Conservation (phyloP, 2,797 vertebrate genomes). For the Acrossocheilus wenchowensis region DNA sequence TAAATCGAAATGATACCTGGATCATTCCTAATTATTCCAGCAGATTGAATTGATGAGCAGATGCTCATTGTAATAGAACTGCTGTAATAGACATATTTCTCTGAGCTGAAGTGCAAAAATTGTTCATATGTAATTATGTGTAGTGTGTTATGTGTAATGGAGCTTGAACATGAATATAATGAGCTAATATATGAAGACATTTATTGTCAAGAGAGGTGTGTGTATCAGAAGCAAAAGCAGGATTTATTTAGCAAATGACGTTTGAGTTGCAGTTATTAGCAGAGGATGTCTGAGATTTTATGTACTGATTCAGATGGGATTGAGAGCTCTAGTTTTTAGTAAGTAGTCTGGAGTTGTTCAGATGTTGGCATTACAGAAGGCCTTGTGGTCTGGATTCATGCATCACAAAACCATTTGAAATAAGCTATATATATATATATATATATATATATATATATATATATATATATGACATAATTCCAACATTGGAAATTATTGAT, state of each 20-base stretch:
- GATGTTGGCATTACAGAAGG: neutral
- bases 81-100: conserved; percentile 46
- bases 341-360: neutral
- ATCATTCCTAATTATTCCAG: conserved; percentile 41
- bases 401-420: neutral
- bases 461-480: neutral
- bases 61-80: conserved; percentile 38
- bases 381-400: neutral
- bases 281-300: neutral
- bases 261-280: neutral
- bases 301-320: neutral
- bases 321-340: neutral
- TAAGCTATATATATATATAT: too few species aligned
- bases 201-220: conserved; percentile 23
- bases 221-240: conserved; percentile 8
- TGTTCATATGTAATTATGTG: conserved; percentile 51
- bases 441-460: too few species aligned
- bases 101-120: conserved; percentile 48
- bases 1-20: conserved; percentile 23
- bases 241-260: neutral
- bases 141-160: conserved; percentile 50
- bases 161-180: conserved; percentile 54
- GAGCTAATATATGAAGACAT: conserved; percentile 35
- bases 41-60: conserved; percentile 47
- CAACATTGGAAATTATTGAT: neutral